Evolutionary conservation across 2,888 invertebrate species (phyloP).

Genomic region (Limenitis camilla): DNA sequence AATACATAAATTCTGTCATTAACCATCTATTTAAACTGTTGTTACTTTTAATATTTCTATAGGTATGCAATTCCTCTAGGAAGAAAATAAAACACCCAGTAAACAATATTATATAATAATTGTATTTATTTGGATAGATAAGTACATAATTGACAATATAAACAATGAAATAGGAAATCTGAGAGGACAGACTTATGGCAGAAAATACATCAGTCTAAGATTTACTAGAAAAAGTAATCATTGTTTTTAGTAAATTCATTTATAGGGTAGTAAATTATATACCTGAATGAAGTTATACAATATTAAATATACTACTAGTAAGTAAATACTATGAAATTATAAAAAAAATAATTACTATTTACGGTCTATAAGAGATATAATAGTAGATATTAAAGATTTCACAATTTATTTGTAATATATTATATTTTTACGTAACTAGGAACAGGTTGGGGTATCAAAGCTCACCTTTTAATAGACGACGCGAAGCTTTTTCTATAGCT

Average conservation of each 20-base stretch:
- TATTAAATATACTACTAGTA: no score
- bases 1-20: no score
- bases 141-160: conserved; percentile 33
- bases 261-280: conserved; percentile 6
- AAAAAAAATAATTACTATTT: no score
- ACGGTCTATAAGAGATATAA: no score
- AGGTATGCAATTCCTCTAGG: no score
- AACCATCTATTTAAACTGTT: no score
- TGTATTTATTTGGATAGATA: conserved; percentile 27
- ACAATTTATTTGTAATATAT: no score
- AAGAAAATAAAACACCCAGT: conserved; percentile 12
- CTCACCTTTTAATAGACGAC: conserved; percentile 3
- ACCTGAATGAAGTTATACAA: no score
- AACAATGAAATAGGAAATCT: conserved; percentile 28
- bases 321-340: no score
- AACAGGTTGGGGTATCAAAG: conserved; percentile 8
- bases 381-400: no score
- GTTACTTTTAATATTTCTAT: no score
- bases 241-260: conserved; percentile 16
- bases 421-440: no score
- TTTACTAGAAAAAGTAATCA: conserved; percentile 26
- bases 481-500: conserved; percentile 7
- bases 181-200: conserved; percentile 32
- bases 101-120: conserved; percentile 19
- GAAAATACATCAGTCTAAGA: conserved; percentile 43